Evolutionary conservation across 2,797 vertebrate species (phyloP).

Genomic region (Miichthys miiuy): DNA sequence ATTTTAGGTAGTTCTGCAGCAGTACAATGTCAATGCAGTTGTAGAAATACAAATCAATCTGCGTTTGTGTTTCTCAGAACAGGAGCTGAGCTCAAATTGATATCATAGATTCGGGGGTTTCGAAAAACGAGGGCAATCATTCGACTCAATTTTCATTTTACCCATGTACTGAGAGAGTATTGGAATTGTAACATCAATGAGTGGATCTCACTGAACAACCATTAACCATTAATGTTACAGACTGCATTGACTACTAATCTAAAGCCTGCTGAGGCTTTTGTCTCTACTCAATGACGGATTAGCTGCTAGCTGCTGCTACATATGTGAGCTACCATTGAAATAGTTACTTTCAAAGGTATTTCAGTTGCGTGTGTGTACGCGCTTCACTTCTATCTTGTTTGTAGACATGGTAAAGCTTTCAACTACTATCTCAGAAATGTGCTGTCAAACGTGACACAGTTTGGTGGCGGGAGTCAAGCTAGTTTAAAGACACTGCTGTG

Average conservation of each 20-base stretch:
- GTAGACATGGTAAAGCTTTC: neutral
- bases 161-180: conserved; percentile 11
- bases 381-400: conserved; percentile 35
- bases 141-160: conserved; percentile 32
- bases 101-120: conserved; percentile 23
- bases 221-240: conserved; percentile 49
- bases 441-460: neutral
- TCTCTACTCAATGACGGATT: conserved; percentile 49
- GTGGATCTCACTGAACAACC: conserved; percentile 47
- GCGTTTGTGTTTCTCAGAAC: conserved; percentile 40
- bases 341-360: conserved; percentile 63
- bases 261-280: conserved; percentile 31
- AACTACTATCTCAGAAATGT: neutral
- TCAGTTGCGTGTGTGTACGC: conserved; percentile 45
- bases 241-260: conserved; percentile 38
- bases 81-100: conserved; percentile 39
- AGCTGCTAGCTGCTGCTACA: conserved; percentile 34
- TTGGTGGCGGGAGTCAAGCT: conserved; percentile 4
- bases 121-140: conserved; percentile 33
- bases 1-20: conserved; percentile 2
- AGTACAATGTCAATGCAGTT: neutral
- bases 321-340: conserved; percentile 39
- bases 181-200: conserved; percentile 28
- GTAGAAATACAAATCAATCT: conserved; percentile 29
- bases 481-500: neutral